Base-by-base conservation (phyloP, 1,140 invertebrate genomes). In the Drosophila pallidifrons region DNA sequence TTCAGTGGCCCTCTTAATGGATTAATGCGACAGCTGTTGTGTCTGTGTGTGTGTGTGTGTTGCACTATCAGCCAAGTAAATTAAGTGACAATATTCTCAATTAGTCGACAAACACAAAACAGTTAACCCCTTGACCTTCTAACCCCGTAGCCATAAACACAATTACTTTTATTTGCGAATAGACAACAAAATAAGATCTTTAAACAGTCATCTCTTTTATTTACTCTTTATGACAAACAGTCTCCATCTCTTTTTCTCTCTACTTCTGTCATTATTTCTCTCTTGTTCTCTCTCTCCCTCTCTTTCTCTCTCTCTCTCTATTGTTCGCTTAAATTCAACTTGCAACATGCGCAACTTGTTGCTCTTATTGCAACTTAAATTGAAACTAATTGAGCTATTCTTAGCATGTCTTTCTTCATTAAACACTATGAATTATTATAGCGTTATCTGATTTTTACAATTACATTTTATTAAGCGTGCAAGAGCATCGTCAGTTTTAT, bases 1-100 rank as follows among this genome's bases (percentile, higher is more conserved):
- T 85, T 85, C 76, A 75, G 51, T 79, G 47, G 46, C 65, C 77
- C 51, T 77, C 46, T 65, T 75, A 83, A 81, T 85, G 82, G 70
- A 78, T 86, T 79, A 75, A 82, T 77, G 67, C 52, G 69, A 65
- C 59, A 64, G 51, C 72, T 59, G 65, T 32, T 59, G 65, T 32
- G 32, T 32, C 0, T 20, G 20, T 25, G 20, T 47, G 43, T 47
- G 13, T 11, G 52, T 30, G 20, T 35, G 38, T 20, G 5, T 41
- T 41, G 54, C 35, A 32, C 32, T 41, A 20, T 16, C n/a, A 20
- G 52, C 13, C 6, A 16, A n/a, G 35, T 20, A 25, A 30, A 51
- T 61, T 63, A 32, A 28, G 20, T 49, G 52, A 45, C 61, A 65
- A 65, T 30, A 11, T 25, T 25, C 46, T 13, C 32, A 52, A 64